phyloP scores from a whole-genome alignment of 2,113 vertebrate species.

The Himantopus leucocephalus region DNA sequence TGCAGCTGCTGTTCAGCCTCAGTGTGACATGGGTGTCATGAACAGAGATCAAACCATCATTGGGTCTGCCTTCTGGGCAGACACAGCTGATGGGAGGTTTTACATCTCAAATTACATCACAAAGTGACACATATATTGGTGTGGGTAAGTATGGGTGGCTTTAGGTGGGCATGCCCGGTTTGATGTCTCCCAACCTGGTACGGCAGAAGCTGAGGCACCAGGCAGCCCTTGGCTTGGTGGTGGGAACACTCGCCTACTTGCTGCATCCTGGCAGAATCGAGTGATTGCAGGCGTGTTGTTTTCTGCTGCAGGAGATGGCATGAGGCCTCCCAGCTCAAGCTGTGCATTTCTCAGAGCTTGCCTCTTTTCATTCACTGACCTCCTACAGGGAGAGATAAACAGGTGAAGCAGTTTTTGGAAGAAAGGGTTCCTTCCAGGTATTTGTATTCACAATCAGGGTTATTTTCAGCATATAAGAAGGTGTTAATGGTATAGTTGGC shows the following conservation, averaged over 20 bases:
- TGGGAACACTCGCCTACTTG: not conserved
- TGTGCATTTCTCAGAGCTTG: not conserved
- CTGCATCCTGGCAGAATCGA: too few relatives aligned
- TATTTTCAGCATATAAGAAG: not conserved
- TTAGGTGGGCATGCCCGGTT: not conserved
- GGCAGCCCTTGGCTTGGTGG: not conserved
- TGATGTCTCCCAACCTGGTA: not conserved
- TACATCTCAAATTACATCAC: not conserved
- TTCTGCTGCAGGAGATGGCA: not conserved
- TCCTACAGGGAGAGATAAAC: not conserved
- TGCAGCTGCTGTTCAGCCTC: not conserved
- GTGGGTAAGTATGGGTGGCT: not conserved
- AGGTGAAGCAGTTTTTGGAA: not conserved
- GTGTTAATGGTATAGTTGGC: not conserved
- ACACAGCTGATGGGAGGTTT: not conserved
- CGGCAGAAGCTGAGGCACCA: not conserved
- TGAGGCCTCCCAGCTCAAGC: not conserved
- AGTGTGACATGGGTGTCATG: not conserved
- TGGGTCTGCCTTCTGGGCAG: not conserved
- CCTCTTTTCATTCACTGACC: not conserved
- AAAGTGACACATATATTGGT: not conserved
- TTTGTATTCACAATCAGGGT: not conserved
- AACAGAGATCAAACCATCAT: not conserved
- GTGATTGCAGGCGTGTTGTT: not conserved
- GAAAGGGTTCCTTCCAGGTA: not conserved